Evolutionary conservation across 64 coral and sea anemone species (phyloP).

Genomic region (Orbicella faveolata): DNA sequence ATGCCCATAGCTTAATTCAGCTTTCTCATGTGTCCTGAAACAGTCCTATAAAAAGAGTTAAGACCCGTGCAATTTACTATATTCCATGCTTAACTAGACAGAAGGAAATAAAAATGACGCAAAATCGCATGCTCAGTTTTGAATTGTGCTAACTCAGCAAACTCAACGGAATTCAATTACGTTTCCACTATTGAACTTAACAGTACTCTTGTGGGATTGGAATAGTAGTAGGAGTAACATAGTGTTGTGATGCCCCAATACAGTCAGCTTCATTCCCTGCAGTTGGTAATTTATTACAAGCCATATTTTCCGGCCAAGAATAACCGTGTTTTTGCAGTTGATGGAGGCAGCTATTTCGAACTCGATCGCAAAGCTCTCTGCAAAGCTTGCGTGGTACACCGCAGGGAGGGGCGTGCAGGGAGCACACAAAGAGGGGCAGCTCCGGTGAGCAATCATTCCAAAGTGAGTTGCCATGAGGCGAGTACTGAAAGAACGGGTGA

Average conservation of each 20-base stretch:
- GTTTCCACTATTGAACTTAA: neutral
- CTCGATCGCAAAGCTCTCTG: slow-evolving; percentile 53
- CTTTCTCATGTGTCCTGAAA: too few species aligned
- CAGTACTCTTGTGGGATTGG: neutral
- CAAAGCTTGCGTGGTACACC: neutral
- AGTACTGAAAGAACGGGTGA: slow-evolving; percentile 7
- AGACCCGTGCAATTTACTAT: too few species aligned
- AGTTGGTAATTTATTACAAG: slow-evolving; percentile 43
- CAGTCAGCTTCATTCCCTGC: neutral
- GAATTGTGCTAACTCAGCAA: too few species aligned
- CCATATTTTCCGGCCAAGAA: slow-evolving; percentile 31
- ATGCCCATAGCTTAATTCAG: too few species aligned
- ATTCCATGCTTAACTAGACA: too few species aligned
- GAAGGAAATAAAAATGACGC: too few species aligned
- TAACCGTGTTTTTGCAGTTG: slow-evolving; percentile 17
- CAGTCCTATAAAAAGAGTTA: too few species aligned
- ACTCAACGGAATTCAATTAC: too few species aligned
- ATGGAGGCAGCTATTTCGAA: neutral
- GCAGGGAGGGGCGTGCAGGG: slow-evolving; percentile 58
- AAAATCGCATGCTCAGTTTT: too few species aligned
- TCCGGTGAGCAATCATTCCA: slow-evolving; percentile 45
- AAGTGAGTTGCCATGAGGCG: too few species aligned
- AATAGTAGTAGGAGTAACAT: neutral
- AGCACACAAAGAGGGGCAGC: slow-evolving; percentile 43
- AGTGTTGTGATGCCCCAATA: neutral